Conservation (phyloP, 2,113 vertebrate genomes). For the Peromyscus californicus region DNA sequence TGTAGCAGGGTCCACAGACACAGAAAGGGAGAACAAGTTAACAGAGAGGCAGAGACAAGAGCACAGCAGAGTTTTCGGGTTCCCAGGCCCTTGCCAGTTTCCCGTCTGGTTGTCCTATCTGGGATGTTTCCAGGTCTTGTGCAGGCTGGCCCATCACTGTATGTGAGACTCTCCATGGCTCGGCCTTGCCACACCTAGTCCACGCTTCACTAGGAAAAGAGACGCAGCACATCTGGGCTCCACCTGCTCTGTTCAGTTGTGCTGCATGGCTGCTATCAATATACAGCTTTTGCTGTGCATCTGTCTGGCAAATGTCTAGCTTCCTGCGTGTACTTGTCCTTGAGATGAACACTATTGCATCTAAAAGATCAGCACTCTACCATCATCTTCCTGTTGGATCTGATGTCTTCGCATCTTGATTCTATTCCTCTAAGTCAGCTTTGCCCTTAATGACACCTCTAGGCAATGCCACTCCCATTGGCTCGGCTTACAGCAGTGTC, state of each 20-base stretch:
- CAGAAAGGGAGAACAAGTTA: not conserved
- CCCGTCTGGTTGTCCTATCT: not conserved
- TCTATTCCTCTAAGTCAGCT: not conserved
- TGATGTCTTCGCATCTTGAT: not conserved
- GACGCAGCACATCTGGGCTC: not conserved
- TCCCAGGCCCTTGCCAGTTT: not conserved
- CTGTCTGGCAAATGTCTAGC: not conserved
- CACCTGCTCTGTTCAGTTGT: not conserved
- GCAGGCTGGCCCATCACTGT: not conserved
- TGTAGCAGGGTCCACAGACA: not conserved
- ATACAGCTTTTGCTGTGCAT: not conserved
- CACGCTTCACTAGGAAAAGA: not conserved
- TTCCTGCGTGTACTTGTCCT: not conserved
- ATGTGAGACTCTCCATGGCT: fast-evolving
- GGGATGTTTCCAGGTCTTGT: not conserved
- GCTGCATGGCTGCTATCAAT: not conserved
- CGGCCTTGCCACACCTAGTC: not conserved
- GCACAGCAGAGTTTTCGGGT: not conserved
- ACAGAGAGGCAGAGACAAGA: not conserved
- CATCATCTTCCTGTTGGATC: not conserved
- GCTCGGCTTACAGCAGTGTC: not conserved
- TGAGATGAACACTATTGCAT: not conserved
- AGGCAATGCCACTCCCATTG: not conserved
- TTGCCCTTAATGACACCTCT: not conserved
- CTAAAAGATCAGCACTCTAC: not conserved